A percentile compares a stretch with the other conserved stretches of the same genome.
Evolutionary conservation across 1,140 invertebrate genomes (phyloP).

Genomic region (Papilio dardanus): DNA sequence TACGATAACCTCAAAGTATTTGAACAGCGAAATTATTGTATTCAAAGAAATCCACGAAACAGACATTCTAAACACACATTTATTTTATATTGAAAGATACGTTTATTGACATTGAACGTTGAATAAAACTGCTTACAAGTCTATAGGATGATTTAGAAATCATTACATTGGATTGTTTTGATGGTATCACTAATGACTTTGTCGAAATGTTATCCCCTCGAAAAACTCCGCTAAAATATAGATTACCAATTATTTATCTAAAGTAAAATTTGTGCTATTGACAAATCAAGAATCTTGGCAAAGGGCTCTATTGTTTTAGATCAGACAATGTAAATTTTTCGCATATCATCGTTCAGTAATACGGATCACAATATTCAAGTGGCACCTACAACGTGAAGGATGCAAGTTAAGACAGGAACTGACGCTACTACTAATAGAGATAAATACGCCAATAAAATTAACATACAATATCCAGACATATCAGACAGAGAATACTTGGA

Average conservation of each 20-base stretch:
- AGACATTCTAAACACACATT: constrained; percentile 3
- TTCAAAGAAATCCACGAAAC: constrained; percentile 17
- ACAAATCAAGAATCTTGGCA: too few relatives aligned
- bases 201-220: too few relatives aligned
- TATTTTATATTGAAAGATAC: not conserved
- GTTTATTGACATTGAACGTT: not conserved
- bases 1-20: constrained; percentile 21
- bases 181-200: too few relatives aligned
- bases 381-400: constrained; percentile 1
- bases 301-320: too few relatives aligned
- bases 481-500: constrained; percentile 32
- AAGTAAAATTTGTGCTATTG: too few relatives aligned
- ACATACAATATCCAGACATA: constrained; percentile 35
- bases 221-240: too few relatives aligned
- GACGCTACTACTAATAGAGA: constrained; percentile 19
- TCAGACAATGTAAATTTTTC: too few relatives aligned
- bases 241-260: too few relatives aligned
- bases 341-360: not conserved
- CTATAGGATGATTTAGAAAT: not conserved
- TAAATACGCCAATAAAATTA: constrained; percentile 35
- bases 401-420: constrained; percentile 36
- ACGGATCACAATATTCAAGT: not conserved
- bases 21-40: constrained; percentile 23
- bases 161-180: too few relatives aligned
- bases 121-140: not conserved